Evolutionary conservation across 1,140 invertebrate species (phyloP), one percentile per base, ranked within the genome.

Genomic region (Camponotus vicinus): DNA sequence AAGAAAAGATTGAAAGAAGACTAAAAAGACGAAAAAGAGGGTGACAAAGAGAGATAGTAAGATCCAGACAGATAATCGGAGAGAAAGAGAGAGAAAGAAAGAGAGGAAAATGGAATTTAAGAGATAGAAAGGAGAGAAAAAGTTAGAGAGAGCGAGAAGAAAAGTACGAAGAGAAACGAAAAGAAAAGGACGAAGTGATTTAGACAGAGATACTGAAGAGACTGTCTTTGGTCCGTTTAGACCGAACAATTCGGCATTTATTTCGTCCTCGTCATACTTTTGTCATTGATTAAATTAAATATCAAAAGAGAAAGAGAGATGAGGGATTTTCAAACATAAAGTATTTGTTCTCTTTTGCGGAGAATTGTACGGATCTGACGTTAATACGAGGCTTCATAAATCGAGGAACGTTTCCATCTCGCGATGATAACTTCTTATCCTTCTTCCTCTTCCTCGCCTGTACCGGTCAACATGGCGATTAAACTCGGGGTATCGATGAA

Each of bases 401-500:
- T 76, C n/a, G 77, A 90, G 80, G 83, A 88, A 90, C 71, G 83
- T 88, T 83, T 52, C 78, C 57, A 73, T 71, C 67, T 52, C 34
- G 63, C 40, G 21, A 69, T 52, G 27, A 49, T 27, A 79, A 67
- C 32, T 85, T 69, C 45, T 86, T 79, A 86, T 37, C 21, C 21
- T 21, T 96, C 97, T 90, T 97, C 97, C 59, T 97, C 97, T 64
- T 98, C 97, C 86, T 97, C 97, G 86, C 96, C 97, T 92, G 97
- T 97, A 93, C 97, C 97, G 89, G 98, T 98, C 90, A 99, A 96
- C 96, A 98, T 97, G 93, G 96, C 96, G 95, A 99, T 98, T 91
- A 99, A 97, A 93, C 97, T 97, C 86, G 95, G 96, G 94, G 98
- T 99, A 96, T 99, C 98, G 93, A 99, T 98, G 95, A 97, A 97